Percentiles rank a stretch among this genome's conserved stretches.
phyloP scores from a whole-genome alignment of 2,888 invertebrate species.

The Eudasyphora cyanicolor region DNA sequence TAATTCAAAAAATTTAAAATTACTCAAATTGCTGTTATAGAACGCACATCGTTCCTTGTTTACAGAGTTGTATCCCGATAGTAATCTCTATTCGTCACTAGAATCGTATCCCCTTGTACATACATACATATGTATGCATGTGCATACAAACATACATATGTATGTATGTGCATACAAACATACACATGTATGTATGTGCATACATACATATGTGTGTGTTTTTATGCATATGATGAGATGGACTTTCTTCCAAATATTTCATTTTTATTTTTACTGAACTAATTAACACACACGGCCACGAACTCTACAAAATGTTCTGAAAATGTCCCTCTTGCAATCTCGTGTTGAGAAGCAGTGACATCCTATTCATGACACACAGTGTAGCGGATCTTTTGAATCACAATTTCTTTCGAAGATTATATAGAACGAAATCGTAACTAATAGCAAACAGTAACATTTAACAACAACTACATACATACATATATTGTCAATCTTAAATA shows the following conservation, averaged over 20 bases:
- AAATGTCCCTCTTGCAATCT: too few relatives aligned
- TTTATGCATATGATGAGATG: too few relatives aligned
- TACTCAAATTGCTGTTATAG: neutral
- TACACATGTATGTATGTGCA: neutral
- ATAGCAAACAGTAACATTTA: constrained; percentile 37
- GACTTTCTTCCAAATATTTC: too few relatives aligned
- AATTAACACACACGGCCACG: too few relatives aligned
- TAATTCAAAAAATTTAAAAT: too few relatives aligned
- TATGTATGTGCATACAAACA: neutral
- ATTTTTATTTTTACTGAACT: too few relatives aligned
- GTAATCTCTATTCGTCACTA: neutral
- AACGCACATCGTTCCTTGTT: neutral
- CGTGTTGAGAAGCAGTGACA: too few relatives aligned
- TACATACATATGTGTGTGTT: neutral
- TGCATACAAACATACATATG: neutral
- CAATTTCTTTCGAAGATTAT: constrained; percentile 3
- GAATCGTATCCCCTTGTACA: neutral
- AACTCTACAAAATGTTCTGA: too few relatives aligned
- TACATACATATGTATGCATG: neutral
- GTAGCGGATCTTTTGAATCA: too few relatives aligned
- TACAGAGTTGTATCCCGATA: neutral
- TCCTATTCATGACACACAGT: too few relatives aligned
- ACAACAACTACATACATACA: constrained; percentile 47
- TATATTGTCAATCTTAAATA: constrained; percentile 60
- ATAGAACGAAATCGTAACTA: constrained; percentile 28